Conservation (phyloP, 2,113 vertebrate species). For the Sturnus vulgaris region DNA sequence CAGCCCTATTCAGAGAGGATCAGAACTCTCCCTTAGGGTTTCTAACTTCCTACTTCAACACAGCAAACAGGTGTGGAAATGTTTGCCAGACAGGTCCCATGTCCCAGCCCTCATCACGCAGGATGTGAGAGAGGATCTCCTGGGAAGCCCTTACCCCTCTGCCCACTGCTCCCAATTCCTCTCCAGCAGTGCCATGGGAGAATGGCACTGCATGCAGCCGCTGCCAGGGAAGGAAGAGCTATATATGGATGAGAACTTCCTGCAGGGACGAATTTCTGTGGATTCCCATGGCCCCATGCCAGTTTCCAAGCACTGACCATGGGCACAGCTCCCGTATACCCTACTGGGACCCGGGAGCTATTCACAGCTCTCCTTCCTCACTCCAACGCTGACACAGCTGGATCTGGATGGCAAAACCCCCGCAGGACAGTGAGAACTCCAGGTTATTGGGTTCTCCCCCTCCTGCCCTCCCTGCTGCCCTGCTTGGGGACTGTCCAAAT, state of each 20-base stretch:
- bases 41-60: neutral
- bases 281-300: neutral
- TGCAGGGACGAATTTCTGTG: neutral
- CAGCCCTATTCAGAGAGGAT: neutral
- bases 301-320: neutral
- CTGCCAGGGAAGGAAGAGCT: neutral
- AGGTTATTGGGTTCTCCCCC: neutral
- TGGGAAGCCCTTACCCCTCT: neutral
- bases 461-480: neutral
- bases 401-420: neutral
- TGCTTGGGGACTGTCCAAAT: neutral
- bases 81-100: neutral
- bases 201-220: rapidly evolving
- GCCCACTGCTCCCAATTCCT: neutral
- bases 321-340: neutral
- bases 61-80: neutral
- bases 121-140: neutral
- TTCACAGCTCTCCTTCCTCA: neutral
- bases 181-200: neutral
- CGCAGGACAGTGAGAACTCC: rapidly evolving
- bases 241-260: neutral
- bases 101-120: rapidly evolving
- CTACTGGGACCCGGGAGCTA: neutral
- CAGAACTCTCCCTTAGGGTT: neutral
- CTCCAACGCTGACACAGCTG: neutral